Evolutionary conservation across 2,888 invertebrate species (phyloP).

Genomic region (Imbricaverruca yamaguchii): DNA sequence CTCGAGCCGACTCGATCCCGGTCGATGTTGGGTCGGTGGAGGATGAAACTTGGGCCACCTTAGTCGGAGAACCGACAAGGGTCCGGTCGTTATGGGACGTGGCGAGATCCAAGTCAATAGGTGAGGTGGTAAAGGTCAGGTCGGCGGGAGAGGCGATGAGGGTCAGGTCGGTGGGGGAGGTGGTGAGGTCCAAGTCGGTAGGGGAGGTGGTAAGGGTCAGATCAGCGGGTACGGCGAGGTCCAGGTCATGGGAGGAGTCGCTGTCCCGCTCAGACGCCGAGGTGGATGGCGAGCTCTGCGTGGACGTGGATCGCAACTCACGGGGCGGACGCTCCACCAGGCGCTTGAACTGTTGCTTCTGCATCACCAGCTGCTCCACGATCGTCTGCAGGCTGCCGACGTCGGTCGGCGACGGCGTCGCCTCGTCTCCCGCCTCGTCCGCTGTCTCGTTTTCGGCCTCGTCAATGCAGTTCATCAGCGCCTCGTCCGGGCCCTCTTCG

Average conservation of each 20-base stretch:
- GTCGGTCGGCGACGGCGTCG: not conserved
- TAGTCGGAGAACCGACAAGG: no score
- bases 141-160: no score
- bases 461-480: not conserved
- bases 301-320: not conserved
- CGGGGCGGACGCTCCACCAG: constrained; percentile 59
- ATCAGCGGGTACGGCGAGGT: no score
- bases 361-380: constrained; percentile 72
- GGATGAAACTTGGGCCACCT: no score
- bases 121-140: no score
- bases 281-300: not conserved
- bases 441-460: not conserved
- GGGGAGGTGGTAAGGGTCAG: no score
- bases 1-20: not conserved
- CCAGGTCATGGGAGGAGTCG: not conserved
- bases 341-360: constrained; percentile 72
- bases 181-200: no score
- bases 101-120: no score
- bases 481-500: not conserved
- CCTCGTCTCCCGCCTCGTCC: not conserved
- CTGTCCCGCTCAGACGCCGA: constrained; percentile 3
- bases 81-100: no score
- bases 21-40: no score
- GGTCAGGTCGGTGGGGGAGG: no score
- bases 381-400: constrained; percentile 59